Conservation (phyloP, 2,797 vertebrate genomes). For the Myripristis jacobus region DNA sequence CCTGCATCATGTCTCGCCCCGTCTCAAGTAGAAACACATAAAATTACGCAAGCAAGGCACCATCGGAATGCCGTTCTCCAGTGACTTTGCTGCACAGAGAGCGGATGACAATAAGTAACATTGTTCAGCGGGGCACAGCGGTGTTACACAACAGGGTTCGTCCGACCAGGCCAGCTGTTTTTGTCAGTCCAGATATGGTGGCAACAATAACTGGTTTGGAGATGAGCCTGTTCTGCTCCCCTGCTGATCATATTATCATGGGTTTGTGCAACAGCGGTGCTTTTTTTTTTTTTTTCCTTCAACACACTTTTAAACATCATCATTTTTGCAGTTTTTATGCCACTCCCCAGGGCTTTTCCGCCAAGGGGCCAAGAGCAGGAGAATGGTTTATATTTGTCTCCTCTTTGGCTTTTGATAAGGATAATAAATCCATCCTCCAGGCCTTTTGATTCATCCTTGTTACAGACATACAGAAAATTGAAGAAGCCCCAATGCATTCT, state of each 20-base stretch:
- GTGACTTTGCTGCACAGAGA: not conserved
- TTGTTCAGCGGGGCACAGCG: conserved; percentile 22
- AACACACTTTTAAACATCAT: conserved; percentile 49
- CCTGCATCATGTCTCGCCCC: not conserved
- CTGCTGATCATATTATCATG: conserved; percentile 21
- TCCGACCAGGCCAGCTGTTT: not conserved
- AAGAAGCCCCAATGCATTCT: conserved; percentile 45
- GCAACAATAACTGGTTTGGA: conserved; percentile 49
- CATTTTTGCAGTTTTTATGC: conserved; percentile 44
- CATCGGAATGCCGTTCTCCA: not conserved
- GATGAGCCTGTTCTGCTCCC: conserved; percentile 29
- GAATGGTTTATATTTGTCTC: conserved; percentile 71
- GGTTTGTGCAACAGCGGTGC: conserved; percentile 23
- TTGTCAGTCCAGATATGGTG: conserved; percentile 24
- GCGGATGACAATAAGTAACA: not conserved
- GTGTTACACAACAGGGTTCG: conserved; percentile 34
- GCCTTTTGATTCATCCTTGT: conserved; percentile 55
- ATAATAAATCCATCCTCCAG: conserved; percentile 68
- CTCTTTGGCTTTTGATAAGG: conserved; percentile 68
- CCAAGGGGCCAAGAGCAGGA: conserved; percentile 44
- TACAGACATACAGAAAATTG: conserved; percentile 44
- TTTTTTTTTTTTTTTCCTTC: conserved; percentile 44
- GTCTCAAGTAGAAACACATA: conserved; percentile 5
- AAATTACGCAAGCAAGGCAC: not conserved
- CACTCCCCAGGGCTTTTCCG: conserved; percentile 50